Conservation (phyloP, 2,113 vertebrate species). For the Lynx canadensis region DNA sequence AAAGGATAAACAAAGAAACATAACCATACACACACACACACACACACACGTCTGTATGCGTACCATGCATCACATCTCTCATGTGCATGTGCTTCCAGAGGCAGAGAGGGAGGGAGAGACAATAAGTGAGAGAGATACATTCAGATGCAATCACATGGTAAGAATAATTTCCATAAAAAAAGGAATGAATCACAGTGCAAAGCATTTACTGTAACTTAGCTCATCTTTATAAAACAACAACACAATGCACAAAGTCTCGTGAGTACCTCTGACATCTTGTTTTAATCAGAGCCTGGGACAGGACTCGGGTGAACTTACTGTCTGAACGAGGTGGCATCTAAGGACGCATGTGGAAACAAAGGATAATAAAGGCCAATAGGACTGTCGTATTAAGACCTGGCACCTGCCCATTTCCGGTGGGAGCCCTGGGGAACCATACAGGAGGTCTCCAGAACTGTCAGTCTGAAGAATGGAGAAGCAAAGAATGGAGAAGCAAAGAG, state of each 20-base stretch:
- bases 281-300: background rate
- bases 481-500: no score
- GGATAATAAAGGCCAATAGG: fast-evolving
- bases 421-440: fast-evolving
- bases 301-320: background rate
- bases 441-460: no score
- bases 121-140: background rate
- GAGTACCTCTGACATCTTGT: no score
- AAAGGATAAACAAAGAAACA: background rate
- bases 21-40: background rate
- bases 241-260: background rate
- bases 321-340: background rate
- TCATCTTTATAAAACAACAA: background rate
- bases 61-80: background rate
- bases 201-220: background rate
- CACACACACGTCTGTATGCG: fast-evolving
- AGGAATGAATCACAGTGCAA: background rate
- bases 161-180: background rate
- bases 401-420: fast-evolving
- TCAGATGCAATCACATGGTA: background rate
- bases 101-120: no score
- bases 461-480: background rate
- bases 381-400: fast-evolving
- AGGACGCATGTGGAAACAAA: background rate
- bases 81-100: background rate